Evolutionary conservation across 2,797 vertebrate species (phyloP), one percentile per base, ranked within the genome.

Genomic region (Macropus fuliginosus): DNA sequence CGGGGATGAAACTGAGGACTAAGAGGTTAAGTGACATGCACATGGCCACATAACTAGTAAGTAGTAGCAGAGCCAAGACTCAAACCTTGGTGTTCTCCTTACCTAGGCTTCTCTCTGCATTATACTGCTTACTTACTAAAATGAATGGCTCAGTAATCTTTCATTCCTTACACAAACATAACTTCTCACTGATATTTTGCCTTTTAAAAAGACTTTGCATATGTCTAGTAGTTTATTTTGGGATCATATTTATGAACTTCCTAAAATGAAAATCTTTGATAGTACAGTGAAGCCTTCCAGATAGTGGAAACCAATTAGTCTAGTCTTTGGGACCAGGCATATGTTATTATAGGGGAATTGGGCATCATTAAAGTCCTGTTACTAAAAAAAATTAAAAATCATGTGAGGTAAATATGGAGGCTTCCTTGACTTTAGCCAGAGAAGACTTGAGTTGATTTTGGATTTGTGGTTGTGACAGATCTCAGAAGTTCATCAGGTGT

Each of bases 351-450:
- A 91, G 91, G 62, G 93, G n/a, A 54, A 87, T 11, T 50, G 55
- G 16, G 91, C 66, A 55, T 94, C 93, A 92, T n/a, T 31, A 92
- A 94, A 93, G 29, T 93, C 40, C 92, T 31, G 46, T 96, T 93
- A 92, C 55, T 93, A 89, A 16, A 81, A 50, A 87, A 92, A 95
- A 29, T 56, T 29, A 90, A 90, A 94, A 95, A 59, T 81, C 81
- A 87, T 87, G n/a, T 14, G 40, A 91, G 62, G 55, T 92, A 29
- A 40, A 31, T 52, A 90, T 29, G 34, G 28, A 16, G 50, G 11
- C 24, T 92, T 52, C 34, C 31, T 16, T 81, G 59, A 59, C 54
- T 56, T 92, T 50, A 52, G 31, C 56, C 52, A 91, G n/a, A 18
- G 27, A 31, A 0, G 52, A 81, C 11, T 91, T 94, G 55, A 29